Evolutionary conservation across 2,888 invertebrate species (phyloP), one percentile per base, ranked within the genome.

Genomic region (Ormyrus nitidulus): DNA sequence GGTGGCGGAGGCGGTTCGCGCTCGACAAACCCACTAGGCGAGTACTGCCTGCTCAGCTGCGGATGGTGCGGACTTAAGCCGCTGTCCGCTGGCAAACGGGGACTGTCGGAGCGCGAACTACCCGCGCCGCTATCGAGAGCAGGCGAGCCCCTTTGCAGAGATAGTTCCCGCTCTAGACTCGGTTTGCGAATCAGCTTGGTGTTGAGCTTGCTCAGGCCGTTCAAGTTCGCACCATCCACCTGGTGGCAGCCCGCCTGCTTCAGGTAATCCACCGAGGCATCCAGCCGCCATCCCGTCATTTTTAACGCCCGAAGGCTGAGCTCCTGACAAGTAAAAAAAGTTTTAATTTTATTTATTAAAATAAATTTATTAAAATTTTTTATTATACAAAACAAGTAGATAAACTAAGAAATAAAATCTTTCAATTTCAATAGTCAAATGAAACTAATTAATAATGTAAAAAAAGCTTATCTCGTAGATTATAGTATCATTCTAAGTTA

Each of bases 101-200:
- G 97, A 89, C 96, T 97, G 89, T 97, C 97, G 6, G 97, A 97
- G 75, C 97, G 93, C 64, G 96, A 96, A 88, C 96, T 96, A 69
- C 96, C 96, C 11, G 96, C 96, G 19, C 96, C 97, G 75, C 96
- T 96, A 88, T 97, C 97, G 81, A 97, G 91, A 34, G 96, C 96
- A 8, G 97, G 97, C 89, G 97, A 97, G 71, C 96, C 95, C 81
- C 96, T 93, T 85, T 95, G 94, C 34, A 94, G 91, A 83, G 93
- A 94, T 79, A 95, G 91, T 89, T 97, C 97, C 69, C 96, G 93
- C 91, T 97, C 97, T 84, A 97, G 93, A 91, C 97, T 97, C 58
- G 97, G 96, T 89, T 97, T 97, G 72, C 97, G 93, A 83, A 95
- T 96, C 68, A 97, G 92, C 91, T 97, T 96, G 80, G 94, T 93